Evolutionary conservation across 2,888 invertebrate species (phyloP).

Genomic region (Nipponacmea schrenckii): DNA sequence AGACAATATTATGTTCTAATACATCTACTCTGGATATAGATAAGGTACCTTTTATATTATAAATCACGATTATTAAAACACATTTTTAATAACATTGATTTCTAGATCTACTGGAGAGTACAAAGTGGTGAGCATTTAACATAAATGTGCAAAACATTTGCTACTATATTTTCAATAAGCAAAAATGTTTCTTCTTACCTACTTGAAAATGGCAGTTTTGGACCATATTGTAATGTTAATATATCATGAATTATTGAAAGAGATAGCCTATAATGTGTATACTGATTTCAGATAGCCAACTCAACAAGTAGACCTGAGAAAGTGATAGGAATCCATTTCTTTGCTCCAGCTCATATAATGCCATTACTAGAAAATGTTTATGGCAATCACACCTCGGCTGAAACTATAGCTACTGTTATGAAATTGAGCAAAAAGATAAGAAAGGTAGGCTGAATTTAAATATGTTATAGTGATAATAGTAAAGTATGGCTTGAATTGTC

Average conservation of each 20-base stretch:
- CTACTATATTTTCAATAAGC: too few relatives aligned
- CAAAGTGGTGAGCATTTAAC: neutral
- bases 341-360: conserved; percentile 67
- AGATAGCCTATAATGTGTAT: too few relatives aligned
- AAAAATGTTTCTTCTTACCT: too few relatives aligned
- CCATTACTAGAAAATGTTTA: conserved; percentile 64
- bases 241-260: too few relatives aligned
- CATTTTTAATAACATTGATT: neutral
- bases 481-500: too few relatives aligned
- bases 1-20: conserved; percentile 65
- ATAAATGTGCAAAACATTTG: too few relatives aligned
- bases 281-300: conserved; percentile 56
- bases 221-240: too few relatives aligned
- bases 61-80: neutral
- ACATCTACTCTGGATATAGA: conserved; percentile 68
- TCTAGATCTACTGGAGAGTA: neutral
- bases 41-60: conserved; percentile 43
- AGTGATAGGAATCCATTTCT: conserved; percentile 68
- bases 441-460: conserved; percentile 48
- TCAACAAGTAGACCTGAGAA: conserved; percentile 58
- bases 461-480: neutral
- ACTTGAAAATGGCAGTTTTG: too few relatives aligned
- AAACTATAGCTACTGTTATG: conserved; percentile 67
- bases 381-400: conserved; percentile 60
- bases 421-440: conserved; percentile 62